Evolutionary conservation across 2,888 invertebrate species (phyloP).

Genomic region (Netelia virgata): DNA sequence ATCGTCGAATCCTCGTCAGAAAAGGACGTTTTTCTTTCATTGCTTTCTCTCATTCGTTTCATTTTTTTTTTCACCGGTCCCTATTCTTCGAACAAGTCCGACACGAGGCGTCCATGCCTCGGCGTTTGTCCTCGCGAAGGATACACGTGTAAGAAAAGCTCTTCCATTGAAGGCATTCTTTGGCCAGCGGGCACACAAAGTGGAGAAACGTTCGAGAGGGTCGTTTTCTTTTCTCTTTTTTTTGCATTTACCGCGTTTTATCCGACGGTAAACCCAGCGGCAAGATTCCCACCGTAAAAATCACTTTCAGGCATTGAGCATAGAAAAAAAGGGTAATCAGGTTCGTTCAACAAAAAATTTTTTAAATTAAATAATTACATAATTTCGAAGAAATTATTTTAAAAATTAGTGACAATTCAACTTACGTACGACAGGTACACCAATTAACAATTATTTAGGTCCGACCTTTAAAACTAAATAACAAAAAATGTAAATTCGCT

Average conservation of each 20-base stretch:
- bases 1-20: conserved; percentile 35
- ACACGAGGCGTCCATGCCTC: background rate
- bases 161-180: background rate
- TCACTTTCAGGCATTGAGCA: no score
- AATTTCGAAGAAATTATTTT: no score
- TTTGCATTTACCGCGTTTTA: background rate
- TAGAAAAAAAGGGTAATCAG: no score
- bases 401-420: no score
- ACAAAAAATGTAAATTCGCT: no score
- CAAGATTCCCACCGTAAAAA: background rate
- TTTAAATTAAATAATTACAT: no score
- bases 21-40: conserved; percentile 20
- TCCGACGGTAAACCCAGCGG: background rate
- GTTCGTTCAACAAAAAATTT: no score
- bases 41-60: background rate
- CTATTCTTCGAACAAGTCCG: conserved; percentile 9
- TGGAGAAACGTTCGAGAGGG: background rate
- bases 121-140: conserved; percentile 13
- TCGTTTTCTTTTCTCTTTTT: background rate
- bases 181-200: background rate
- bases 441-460: no score
- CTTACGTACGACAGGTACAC: no score
- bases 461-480: no score
- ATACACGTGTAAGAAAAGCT: background rate
- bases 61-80: background rate